Evolutionary conservation across 1,140 invertebrate genomes (phyloP).

Genomic region (Asbolus verrucosus): DNA sequence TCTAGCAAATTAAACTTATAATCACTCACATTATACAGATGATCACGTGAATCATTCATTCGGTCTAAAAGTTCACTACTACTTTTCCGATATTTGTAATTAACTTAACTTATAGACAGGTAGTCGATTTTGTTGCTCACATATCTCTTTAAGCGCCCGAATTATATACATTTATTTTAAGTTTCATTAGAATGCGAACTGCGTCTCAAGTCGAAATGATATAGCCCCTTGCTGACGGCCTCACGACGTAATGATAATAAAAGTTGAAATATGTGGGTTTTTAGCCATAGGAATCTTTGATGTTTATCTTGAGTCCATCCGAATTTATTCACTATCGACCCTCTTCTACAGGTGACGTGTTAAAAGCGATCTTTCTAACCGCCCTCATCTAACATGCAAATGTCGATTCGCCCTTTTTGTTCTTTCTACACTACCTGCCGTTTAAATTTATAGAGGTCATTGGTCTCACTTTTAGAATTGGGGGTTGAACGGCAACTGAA

Average conservation of each 20-base stretch:
- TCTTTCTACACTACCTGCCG: slow-evolving; percentile 55
- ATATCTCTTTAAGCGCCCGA: too few relatives aligned
- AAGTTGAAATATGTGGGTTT: slow-evolving; percentile 25
- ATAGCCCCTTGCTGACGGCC: slow-evolving; percentile 22
- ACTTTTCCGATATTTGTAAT: too few relatives aligned
- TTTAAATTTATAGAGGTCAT: slow-evolving; percentile 55
- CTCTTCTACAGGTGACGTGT: slow-evolving; percentile 51
- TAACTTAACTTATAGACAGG: too few relatives aligned
- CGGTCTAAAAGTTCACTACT: too few relatives aligned
- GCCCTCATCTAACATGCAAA: slow-evolving; percentile 57
- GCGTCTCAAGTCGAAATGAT: slow-evolving; percentile 14
- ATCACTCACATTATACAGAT: slow-evolving; percentile 4
- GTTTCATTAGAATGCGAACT: not conserved
- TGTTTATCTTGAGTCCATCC: slow-evolving; percentile 27
- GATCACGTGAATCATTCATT: not conserved
- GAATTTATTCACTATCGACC: slow-evolving; percentile 38
- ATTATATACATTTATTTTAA: not conserved
- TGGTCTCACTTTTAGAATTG: slow-evolving; percentile 44
- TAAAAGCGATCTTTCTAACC: slow-evolving; percentile 54
- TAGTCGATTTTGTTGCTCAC: not conserved
- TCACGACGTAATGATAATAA: slow-evolving; percentile 31
- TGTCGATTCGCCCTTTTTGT: slow-evolving; percentile 55
- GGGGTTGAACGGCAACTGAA: slow-evolving; percentile 21
- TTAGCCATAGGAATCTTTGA: slow-evolving; percentile 17
- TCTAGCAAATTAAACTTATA: slow-evolving; percentile 2